A percentile compares a stretch with the other conserved stretches of the same genome.
Conservation (phyloP, 2,888 invertebrate species). For the Lasioglossum vierecki region DNA sequence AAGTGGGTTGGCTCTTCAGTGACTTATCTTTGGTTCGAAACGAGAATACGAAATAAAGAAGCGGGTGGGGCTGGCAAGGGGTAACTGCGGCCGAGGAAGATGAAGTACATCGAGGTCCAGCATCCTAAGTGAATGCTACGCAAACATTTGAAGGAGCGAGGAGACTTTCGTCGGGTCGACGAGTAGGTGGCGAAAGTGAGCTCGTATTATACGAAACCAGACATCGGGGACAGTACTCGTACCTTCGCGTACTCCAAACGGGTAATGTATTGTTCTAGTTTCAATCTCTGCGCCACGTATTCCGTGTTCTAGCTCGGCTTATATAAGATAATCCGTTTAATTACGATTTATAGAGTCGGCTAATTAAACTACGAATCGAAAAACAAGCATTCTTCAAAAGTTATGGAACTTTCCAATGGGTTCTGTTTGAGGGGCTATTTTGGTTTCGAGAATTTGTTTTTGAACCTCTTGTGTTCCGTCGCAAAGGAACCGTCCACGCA, state of each 20-base stretch:
- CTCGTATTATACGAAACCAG: constrained; percentile 55
- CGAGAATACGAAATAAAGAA: constrained; percentile 19
- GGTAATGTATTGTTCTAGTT: background rate
- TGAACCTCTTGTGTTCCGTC: background rate
- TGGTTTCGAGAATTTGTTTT: background rate
- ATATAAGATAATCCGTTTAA: background rate
- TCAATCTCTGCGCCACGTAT: background rate
- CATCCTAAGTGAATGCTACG: constrained; percentile 72
- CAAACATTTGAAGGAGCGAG: constrained; percentile 67
- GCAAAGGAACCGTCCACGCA: too few species aligned
- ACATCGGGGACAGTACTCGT: constrained; percentile 51
- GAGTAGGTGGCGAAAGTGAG: constrained; percentile 50
- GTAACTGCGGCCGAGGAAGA: constrained; percentile 44
- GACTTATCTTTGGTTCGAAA: constrained; percentile 43
- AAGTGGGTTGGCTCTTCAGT: constrained; percentile 25
- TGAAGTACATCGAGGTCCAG: constrained; percentile 61
- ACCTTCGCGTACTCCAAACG: constrained; percentile 33
- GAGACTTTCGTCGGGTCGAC: constrained; percentile 55
- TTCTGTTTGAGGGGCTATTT: background rate
- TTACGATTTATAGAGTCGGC: background rate
- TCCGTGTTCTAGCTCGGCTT: background rate
- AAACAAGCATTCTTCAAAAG: background rate
- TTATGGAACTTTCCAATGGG: background rate
- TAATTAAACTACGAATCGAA: background rate
- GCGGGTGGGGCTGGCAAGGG: constrained; percentile 7